These are phyloP conservation scores for Bicyclus anynana DNA, from an alignment of 1,140 invertebrate species.

Conservation along the genomic window DNA sequence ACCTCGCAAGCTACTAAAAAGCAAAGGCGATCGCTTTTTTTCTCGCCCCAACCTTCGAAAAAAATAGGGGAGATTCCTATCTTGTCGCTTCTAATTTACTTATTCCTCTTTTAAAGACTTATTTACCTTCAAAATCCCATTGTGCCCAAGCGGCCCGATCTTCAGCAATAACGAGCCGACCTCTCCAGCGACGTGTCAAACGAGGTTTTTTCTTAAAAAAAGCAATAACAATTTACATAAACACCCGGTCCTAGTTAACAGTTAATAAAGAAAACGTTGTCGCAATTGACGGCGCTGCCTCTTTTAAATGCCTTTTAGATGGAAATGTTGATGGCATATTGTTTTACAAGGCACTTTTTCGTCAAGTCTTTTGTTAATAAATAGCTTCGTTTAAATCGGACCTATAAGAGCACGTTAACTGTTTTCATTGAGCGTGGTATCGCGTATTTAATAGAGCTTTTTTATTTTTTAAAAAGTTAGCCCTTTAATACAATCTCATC, in stretches of 20 bases:
- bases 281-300: slow-evolving; percentile 64
- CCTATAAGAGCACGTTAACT: too few relatives aligned
- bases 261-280: slow-evolving; percentile 74
- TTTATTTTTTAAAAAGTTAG: too few relatives aligned
- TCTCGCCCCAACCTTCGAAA: slow-evolving; percentile 66
- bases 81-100: slow-evolving; percentile 83
- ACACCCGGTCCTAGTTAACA: slow-evolving; percentile 73
- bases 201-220: slow-evolving; percentile 68
- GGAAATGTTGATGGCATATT: slow-evolving; percentile 64
- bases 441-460: too few relatives aligned
- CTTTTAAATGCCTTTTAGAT: slow-evolving; percentile 68
- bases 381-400: slow-evolving; percentile 31
- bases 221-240: slow-evolving; percentile 77
- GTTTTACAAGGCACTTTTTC: slow-evolving; percentile 61
- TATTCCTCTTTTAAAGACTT: slow-evolving; percentile 82
- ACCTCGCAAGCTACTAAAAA: slow-evolving; percentile 36
- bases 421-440: background rate
- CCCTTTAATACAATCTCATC: too few relatives aligned
- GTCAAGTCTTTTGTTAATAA: slow-evolving; percentile 30
- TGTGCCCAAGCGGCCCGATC: slow-evolving; percentile 63
- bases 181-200: slow-evolving; percentile 67
- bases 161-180: slow-evolving; percentile 60
- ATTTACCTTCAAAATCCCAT: slow-evolving; percentile 80
- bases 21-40: slow-evolving; percentile 73
- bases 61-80: slow-evolving; percentile 82